Evolutionary conservation across 2,888 invertebrate species (phyloP), one percentile per base, ranked within the genome.

Genomic region (Thereva unica): DNA sequence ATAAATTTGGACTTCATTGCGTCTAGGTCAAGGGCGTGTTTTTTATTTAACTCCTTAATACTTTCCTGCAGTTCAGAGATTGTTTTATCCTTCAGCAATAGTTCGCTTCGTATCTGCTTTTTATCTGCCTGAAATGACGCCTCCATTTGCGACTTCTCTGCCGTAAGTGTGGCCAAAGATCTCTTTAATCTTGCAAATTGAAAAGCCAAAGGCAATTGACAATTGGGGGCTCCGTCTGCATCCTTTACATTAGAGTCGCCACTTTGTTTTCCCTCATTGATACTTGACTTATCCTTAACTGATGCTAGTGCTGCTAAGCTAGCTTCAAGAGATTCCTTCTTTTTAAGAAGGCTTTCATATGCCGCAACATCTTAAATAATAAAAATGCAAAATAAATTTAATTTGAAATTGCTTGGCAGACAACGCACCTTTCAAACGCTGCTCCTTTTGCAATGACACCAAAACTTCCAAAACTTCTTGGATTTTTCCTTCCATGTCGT

Each of bases 141-240:
- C 80, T 94, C 94, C 86, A 93, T 88, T 53, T 89, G 86, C 1
- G 91, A 87, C 76, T 94, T 95, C 77, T 94, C 93, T 3, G 88
- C 87, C 0, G 91, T 87, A 41, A 95, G 80, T 1, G 91, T 92
- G 0, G 91, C 86, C 55, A 95, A 78, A 0, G 93, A 89, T 72
- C 88, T 83, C 79, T 87, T 89, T 12, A 90, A 81, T 0, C 87
- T 85, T 7, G 86, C 82, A 34, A 90, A 81, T 73, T 85, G n/a
- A n/a, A n/a, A n/a, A n/a, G n/a, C n/a, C n/a, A n/a, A n/a, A n/a
- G n/a, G 85, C 42, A 74, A 76, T 72, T 78, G 78, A 71, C 40
- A 2, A 23, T 23, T 2, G 23, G 2, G 2, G 23, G 2, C 1
- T 23, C 23, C 23, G 1, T 23, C 23, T 2, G 23, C 23, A 23